These are phyloP conservation scores for Ophion slaviceki DNA, from an alignment of 2,888 invertebrate genomes.

Conservation along the genomic window DNA sequence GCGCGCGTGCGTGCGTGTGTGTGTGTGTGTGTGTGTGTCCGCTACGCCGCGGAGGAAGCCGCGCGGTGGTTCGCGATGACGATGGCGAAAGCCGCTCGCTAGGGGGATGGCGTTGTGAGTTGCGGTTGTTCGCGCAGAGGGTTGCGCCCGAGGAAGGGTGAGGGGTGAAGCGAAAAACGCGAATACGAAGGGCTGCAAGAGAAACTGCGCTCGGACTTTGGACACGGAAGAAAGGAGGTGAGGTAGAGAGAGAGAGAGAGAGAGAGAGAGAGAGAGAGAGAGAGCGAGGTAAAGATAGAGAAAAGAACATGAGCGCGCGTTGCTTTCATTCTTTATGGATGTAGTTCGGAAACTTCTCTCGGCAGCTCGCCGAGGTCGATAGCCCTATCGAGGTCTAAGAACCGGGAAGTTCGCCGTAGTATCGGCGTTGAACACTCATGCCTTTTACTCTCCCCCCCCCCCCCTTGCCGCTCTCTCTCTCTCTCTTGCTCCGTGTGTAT, in stretches of 20 bases:
- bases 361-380: slow-evolving; percentile 67
- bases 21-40: not conserved
- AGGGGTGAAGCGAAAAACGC: slow-evolving; percentile 6
- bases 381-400: slow-evolving; percentile 67
- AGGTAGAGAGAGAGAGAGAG: slow-evolving; percentile 38
- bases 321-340: slow-evolving; percentile 69
- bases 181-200: slow-evolving; percentile 22
- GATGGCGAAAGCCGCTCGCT: slow-evolving; percentile 28
- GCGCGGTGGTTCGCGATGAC: not conserved
- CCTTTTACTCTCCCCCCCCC: slow-evolving; percentile 11
- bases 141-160: slow-evolving; percentile 21
- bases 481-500: slow-evolving; percentile 16
- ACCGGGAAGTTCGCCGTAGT: slow-evolving; percentile 67
- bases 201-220: slow-evolving; percentile 36
- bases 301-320: slow-evolving; percentile 30
- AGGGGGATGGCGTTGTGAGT: slow-evolving; percentile 33
- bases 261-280: slow-evolving; percentile 35
- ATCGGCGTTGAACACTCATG: slow-evolving; percentile 52
- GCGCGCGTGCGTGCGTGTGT: not conserved
- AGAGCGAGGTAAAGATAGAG: not conserved
- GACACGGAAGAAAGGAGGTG: slow-evolving; percentile 45
- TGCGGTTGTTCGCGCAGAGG: slow-evolving; percentile 46
- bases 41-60: slow-evolving; percentile 23
- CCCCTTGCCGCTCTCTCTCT: slow-evolving; percentile 16
- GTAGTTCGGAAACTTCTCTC: slow-evolving; percentile 66